Evolutionary conservation across 2,113 vertebrate species (phyloP).

Genomic region (Baryphthengus martii): DNA sequence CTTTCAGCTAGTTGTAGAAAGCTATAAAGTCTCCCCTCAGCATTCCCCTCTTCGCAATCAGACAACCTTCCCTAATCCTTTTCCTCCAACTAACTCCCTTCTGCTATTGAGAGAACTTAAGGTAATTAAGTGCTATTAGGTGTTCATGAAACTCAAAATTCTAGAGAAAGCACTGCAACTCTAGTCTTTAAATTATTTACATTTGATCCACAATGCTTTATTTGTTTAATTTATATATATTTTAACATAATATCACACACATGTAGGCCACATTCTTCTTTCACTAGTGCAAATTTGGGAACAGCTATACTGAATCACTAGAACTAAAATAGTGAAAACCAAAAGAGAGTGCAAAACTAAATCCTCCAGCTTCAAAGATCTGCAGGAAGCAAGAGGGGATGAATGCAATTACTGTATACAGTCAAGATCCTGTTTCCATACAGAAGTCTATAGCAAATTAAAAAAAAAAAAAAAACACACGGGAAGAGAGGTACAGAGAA

Average conservation of each 20-base stretch:
- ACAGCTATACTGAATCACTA: not conserved
- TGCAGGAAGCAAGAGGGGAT: not conserved
- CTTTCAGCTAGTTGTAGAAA: too few relatives aligned
- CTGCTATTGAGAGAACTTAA: not conserved
- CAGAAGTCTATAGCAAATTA: not conserved
- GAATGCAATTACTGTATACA: not conserved
- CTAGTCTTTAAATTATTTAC: not conserved
- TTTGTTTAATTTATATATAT: not conserved
- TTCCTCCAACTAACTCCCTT: not conserved
- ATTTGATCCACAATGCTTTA: not conserved
- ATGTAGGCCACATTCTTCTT: not conserved
- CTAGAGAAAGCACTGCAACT: not conserved
- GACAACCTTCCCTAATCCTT: not conserved
- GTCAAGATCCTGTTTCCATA: not conserved
- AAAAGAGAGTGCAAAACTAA: not conserved
- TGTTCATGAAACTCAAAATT: not conserved
- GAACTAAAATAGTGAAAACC: not conserved
- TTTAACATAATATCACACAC: not conserved
- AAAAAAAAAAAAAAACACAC: too few relatives aligned
- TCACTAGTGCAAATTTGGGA: not conserved
- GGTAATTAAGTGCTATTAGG: not conserved
- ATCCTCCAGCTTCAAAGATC: not conserved
- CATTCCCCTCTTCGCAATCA: not conserved
- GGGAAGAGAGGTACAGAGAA: not conserved
- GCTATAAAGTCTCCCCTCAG: too few relatives aligned